Percentiles rank a stretch among this genome's conserved stretches.
These are phyloP conservation scores for Dipodomys merriami DNA, from an alignment of 2,113 vertebrate species.

Conservation along the genomic window DNA sequence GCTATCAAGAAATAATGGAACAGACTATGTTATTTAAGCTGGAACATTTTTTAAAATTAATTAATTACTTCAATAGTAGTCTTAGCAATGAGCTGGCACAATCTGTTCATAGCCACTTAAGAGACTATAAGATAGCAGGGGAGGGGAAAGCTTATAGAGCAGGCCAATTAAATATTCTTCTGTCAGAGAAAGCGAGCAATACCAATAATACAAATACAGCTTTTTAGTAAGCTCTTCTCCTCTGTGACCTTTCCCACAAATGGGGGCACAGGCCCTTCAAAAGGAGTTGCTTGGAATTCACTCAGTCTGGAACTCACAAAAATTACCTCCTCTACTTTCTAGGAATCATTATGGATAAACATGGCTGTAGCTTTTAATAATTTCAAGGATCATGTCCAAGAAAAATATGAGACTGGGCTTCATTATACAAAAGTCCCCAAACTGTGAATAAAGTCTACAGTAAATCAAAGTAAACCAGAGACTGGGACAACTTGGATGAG, in stretches of 20 bases:
- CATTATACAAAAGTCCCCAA: neutral
- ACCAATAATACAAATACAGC: neutral
- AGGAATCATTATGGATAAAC: neutral
- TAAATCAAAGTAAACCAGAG: neutral
- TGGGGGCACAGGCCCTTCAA: neutral
- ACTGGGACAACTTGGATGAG: neutral
- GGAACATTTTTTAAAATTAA: slow-evolving; percentile 69
- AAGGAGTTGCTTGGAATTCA: neutral
- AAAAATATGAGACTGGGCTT: neutral
- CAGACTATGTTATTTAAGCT: slow-evolving; percentile 44
- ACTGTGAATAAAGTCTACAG: neutral
- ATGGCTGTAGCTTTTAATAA: neutral
- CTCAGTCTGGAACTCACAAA: neutral
- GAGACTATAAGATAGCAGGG: slow-evolving; percentile 28
- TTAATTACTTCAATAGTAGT: slow-evolving; percentile 69
- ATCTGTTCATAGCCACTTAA: slow-evolving; percentile 67
- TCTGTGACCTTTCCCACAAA: neutral
- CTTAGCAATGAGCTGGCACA: slow-evolving; percentile 22
- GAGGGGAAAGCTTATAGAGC: slow-evolving; percentile 61
- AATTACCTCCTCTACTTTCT: neutral
- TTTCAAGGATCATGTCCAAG: neutral
- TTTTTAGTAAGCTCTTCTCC: neutral
- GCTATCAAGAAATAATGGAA: slow-evolving; percentile 21
- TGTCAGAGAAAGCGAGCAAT: neutral
- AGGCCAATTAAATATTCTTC: slow-evolving; percentile 49